Evolutionary conservation across 2,888 invertebrate species (phyloP), one percentile per base, ranked within the genome.

Genomic region (Tromatobia lineatoria): DNA sequence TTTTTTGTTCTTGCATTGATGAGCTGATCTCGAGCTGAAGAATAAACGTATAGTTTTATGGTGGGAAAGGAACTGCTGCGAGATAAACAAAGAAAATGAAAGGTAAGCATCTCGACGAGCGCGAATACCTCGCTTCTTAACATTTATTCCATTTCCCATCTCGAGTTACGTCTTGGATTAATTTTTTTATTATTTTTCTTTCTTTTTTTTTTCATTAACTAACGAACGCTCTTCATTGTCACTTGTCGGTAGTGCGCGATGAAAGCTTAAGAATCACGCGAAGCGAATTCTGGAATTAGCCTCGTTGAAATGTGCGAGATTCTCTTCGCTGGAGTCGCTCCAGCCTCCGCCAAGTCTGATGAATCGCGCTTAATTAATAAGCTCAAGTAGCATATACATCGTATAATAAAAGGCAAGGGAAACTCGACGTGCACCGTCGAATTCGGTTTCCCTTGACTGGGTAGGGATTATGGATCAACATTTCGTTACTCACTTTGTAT

Each of bases 171-270:
- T 20, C 20, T 50, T 18, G 38, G 69, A 78, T 78, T 74, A 64
- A 52, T 74, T 13, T 25, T n/a, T 50, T 18, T 4, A 29, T 3
- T 3, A 29, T 29, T 4, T 29, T 29, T 4, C 29, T 29, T n/a
- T n/a, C n/a, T 18, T 3, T 3, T 18, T 80, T 67, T 69, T 73
- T 74, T 84, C 67, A 61, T 74, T 61, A 76, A 80, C 70, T 59
- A 80, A 83, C 70, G 70, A 61, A 79, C 18, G 45, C 47, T 18
- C n/a, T 59, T 77, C 67, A 23, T 71, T 20, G 71, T 47, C 57
- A 59, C 54, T 71, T 42, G 70, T 18, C 73, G 59, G 73, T 29
- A 45, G 23, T 3, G 42, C 13, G 38, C 38, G 4, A 64, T 64
- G 20, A 38, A 64, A 64, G 64, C 64, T 38, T 38, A 3, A 20